Conservation (phyloP, 2,113 vertebrate species). For the Python bivittatus region DNA sequence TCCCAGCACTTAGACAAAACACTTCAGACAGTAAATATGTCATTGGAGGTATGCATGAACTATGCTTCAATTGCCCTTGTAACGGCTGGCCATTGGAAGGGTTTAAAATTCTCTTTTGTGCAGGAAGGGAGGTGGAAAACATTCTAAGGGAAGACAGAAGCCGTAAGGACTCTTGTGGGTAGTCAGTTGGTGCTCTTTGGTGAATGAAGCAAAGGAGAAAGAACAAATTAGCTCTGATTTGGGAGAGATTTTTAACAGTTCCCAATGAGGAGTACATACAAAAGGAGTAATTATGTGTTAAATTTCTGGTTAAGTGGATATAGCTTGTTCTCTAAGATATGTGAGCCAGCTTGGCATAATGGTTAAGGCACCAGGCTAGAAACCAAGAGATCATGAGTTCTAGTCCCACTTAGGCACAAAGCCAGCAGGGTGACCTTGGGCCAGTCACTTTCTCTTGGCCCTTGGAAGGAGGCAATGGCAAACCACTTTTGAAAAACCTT, state of each 20-base stretch:
- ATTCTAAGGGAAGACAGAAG: background rate
- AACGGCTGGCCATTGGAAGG: background rate
- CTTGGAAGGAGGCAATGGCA: background rate
- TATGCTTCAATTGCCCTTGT: background rate
- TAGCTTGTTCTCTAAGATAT: background rate
- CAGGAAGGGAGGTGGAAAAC: background rate
- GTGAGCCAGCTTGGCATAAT: background rate
- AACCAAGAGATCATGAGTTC: background rate
- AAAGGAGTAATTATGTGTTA: background rate
- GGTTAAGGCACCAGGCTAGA: background rate
- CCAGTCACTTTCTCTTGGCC: background rate
- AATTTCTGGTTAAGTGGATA: background rate
- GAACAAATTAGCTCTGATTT: background rate
- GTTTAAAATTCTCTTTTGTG: background rate
- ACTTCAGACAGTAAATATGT: background rate
- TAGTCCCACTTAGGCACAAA: background rate
- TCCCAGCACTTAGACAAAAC: background rate
- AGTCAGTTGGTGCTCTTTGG: background rate
- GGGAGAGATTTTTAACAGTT: background rate
- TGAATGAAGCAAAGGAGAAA: background rate
- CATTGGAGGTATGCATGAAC: background rate
- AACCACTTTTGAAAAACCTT: background rate
- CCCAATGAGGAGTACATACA: background rate
- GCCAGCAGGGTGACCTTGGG: background rate
- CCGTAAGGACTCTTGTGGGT: background rate